Evolutionary conservation across 2,888 invertebrate species (phyloP).

Genomic region (Emmelina monodactyla): DNA sequence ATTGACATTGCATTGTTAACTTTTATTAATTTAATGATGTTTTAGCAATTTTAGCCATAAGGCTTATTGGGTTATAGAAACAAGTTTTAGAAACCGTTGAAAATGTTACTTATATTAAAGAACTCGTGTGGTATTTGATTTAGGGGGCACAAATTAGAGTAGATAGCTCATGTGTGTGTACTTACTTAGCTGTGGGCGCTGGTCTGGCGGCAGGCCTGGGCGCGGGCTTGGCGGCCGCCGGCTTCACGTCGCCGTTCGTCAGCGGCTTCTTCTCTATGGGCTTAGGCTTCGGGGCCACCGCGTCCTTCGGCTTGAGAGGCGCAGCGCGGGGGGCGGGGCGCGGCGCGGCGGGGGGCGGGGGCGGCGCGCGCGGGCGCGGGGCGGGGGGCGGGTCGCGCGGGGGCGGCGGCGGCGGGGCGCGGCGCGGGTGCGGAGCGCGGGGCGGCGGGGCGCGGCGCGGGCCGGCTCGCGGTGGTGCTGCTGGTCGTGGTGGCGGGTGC

Average conservation of each 20-base stretch:
- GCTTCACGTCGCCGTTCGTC: slow-evolving; percentile 63
- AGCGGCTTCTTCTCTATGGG: slow-evolving; percentile 38
- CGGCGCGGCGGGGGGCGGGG: slow-evolving; percentile 10
- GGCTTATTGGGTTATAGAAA: too few species aligned
- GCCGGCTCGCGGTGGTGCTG: slow-evolving; percentile 15
- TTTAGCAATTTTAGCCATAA: too few species aligned
- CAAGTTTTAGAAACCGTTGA: too few species aligned
- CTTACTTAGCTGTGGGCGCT: slow-evolving; percentile 15
- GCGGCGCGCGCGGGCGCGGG: slow-evolving; percentile 14
- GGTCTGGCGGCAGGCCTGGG: slow-evolving; percentile 22
- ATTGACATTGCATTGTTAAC: too few species aligned
- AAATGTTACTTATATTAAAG: too few species aligned
- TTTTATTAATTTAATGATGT: too few species aligned
- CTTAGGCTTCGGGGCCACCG: slow-evolving; percentile 19
- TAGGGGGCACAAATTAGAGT: too few species aligned
- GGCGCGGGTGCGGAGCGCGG: slow-evolving; percentile 14
- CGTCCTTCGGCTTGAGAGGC: slow-evolving; percentile 26
- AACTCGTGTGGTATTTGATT: too few species aligned
- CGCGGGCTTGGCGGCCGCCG: slow-evolving; percentile 21
- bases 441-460: slow-evolving; percentile 12
- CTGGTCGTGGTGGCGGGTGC: slow-evolving; percentile 12
- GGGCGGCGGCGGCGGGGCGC: slow-evolving; percentile 12
- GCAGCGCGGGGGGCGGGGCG: slow-evolving; percentile 16
- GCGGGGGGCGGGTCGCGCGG: slow-evolving; percentile 14
- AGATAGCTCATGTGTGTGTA: too few species aligned